Percentiles rank a stretch among this genome's conserved stretches.
Conservation (phyloP, 2,797 vertebrate species). For the Rallus crepitans region DNA sequence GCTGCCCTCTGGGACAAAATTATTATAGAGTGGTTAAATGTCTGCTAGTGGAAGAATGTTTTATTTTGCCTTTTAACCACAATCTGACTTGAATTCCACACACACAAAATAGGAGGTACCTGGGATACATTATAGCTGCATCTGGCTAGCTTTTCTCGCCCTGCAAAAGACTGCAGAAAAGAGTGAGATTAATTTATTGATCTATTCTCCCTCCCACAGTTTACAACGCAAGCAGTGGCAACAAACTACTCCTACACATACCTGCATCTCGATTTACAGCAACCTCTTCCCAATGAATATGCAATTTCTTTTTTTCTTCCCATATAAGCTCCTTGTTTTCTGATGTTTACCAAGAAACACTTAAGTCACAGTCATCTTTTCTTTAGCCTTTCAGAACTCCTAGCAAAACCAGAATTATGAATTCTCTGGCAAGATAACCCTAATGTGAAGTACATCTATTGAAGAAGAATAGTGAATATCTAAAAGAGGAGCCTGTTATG, state of each 20-base stretch:
- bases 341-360: neutral
- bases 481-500: neutral
- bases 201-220: neutral
- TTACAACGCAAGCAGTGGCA: neutral
- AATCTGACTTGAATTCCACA: conserved; percentile 15
- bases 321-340: neutral
- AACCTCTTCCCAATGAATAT: neutral
- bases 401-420: neutral
- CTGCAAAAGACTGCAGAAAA: neutral
- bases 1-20: conserved; percentile 49
- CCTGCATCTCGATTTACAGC: neutral
- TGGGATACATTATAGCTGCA: conserved; percentile 12
- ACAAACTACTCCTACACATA: neutral
- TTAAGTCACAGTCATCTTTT: neutral
- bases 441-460: neutral
- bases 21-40: conserved; percentile 43
- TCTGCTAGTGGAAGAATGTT: conserved; percentile 21
- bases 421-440: neutral
- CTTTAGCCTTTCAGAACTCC: neutral
- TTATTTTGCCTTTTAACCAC: conserved; percentile 52
- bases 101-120: neutral
- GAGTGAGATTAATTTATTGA: conserved; percentile 13
- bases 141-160: neutral
- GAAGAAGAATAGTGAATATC: neutral
- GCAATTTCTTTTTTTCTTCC: neutral